These are phyloP conservation scores for Spea bombifrons DNA, from an alignment of 2,113 vertebrate genomes.

Conservation along the genomic window DNA sequence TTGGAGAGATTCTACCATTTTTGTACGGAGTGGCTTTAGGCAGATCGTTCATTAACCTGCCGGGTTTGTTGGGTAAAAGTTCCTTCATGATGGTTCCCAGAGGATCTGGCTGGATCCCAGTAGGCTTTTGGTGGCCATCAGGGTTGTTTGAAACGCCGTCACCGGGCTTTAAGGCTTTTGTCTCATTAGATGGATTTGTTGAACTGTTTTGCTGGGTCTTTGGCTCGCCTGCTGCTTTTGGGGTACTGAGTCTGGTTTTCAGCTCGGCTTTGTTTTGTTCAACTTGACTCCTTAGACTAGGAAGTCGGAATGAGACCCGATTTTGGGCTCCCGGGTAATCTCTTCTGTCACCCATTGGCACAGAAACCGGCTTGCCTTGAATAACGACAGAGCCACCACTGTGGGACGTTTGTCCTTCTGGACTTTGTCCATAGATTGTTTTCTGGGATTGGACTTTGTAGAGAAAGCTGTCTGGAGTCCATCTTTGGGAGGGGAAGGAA, in stretches of 20 bases:
- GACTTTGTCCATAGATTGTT: slow-evolving; percentile 1
- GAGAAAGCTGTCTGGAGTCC: slow-evolving; percentile 19
- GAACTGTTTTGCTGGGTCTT: not conserved
- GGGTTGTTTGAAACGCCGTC: too few relatives aligned
- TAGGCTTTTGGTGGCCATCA: not conserved
- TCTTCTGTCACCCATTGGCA: not conserved
- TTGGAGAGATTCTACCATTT: slow-evolving; percentile 11
- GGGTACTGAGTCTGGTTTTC: slow-evolving; percentile 2
- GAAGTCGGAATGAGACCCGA: not conserved
- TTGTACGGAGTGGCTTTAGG: not conserved
- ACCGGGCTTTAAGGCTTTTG: not conserved
- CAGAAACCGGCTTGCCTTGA: slow-evolving; percentile 22
- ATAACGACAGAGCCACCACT: slow-evolving; percentile 7
- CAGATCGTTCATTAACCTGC: slow-evolving; percentile 1
- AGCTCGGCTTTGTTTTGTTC: slow-evolving; percentile 41
- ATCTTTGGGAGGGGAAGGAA: not conserved
- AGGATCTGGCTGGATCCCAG: slow-evolving; percentile 16
- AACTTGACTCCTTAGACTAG: slow-evolving; percentile 32
- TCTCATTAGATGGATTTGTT: not conserved
- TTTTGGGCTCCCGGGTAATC: slow-evolving; percentile 15
- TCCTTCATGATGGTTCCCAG: slow-evolving; percentile 34
- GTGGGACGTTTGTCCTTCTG: not conserved
- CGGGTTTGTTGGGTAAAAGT: slow-evolving; percentile 43
- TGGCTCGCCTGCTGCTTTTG: not conserved
- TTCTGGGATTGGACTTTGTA: slow-evolving; percentile 36